phyloP scores from a whole-genome alignment of 2,113 vertebrate species.

The Caranx melampygus region DNA sequence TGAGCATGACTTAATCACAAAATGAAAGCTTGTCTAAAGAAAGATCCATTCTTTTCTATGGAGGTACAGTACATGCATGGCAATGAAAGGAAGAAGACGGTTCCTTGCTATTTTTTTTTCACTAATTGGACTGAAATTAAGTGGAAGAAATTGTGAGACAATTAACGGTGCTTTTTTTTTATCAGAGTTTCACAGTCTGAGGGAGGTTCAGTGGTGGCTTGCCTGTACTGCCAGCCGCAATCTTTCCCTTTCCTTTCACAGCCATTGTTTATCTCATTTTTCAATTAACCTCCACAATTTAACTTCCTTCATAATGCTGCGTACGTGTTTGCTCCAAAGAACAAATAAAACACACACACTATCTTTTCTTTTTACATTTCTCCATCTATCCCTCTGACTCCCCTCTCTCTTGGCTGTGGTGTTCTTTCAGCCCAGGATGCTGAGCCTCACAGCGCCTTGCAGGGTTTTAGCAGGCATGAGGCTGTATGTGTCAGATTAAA shows the following conservation, averaged over 20 bases:
- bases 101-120: slow-evolving; percentile 80
- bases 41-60: slow-evolving; percentile 52
- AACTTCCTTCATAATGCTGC: slow-evolving; percentile 87
- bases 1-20: slow-evolving; percentile 55
- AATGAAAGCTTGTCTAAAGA: slow-evolving; percentile 54
- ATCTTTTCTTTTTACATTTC: slow-evolving; percentile 61
- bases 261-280: slow-evolving; percentile 94
- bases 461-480: slow-evolving; percentile 77
- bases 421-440: slow-evolving; percentile 78
- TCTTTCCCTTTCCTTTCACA: slow-evolving; percentile 84
- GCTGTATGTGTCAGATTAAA: slow-evolving; percentile 83
- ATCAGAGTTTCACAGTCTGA: slow-evolving; percentile 84
- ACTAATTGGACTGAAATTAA: slow-evolving; percentile 91
- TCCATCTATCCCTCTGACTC: slow-evolving; percentile 54
- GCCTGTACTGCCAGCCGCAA: slow-evolving; percentile 86
- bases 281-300: slow-evolving; percentile 96
- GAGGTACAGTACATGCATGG: slow-evolving; percentile 75
- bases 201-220: slow-evolving; percentile 81
- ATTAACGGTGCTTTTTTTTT: slow-evolving; percentile 87
- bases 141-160: slow-evolving; percentile 92
- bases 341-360: slow-evolving; percentile 83
- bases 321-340: slow-evolving; percentile 87
- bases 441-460: slow-evolving; percentile 81
- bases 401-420: slow-evolving; percentile 66
- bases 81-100: slow-evolving; percentile 84